These are phyloP conservation scores for Cryptus viduatorius DNA, from an alignment of 2,888 invertebrate species.

Conservation along the genomic window DNA sequence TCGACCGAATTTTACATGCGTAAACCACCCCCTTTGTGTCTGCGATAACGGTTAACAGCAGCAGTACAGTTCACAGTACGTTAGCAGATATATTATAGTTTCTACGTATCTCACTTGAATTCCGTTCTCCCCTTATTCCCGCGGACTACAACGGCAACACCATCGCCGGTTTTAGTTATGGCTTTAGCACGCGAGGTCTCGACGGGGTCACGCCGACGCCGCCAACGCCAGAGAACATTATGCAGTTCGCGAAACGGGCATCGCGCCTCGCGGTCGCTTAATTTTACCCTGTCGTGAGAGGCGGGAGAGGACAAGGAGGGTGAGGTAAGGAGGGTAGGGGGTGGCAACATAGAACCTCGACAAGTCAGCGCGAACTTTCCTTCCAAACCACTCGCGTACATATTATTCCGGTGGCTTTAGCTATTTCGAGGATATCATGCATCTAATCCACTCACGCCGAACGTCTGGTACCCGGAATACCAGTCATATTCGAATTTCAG, in stretches of 20 bases:
- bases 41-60: background rate
- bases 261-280: slow-evolving; percentile 71
- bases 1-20: background rate
- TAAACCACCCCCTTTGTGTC: background rate
- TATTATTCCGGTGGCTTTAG: slow-evolving; percentile 8
- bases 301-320: slow-evolving; percentile 41
- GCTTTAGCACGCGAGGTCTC: slow-evolving; percentile 79
- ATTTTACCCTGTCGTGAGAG: slow-evolving; percentile 71
- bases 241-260: slow-evolving; percentile 74
- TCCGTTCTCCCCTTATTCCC: slow-evolving; percentile 27
- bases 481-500: slow-evolving; percentile 3
- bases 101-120: slow-evolving; percentile 55
- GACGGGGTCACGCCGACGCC: slow-evolving; percentile 70
- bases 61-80: background rate
- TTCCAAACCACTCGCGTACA: background rate
- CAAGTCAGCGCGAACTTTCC: slow-evolving; percentile 50
- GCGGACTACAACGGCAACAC: slow-evolving; percentile 39
- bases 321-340: background rate
- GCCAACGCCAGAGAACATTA: slow-evolving; percentile 68
- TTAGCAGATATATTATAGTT: slow-evolving; percentile 33
- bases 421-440: slow-evolving; percentile 45
- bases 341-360: slow-evolving; percentile 13
- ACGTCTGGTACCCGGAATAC: slow-evolving; percentile 23
- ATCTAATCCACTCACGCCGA: slow-evolving; percentile 22
- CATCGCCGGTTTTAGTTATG: slow-evolving; percentile 75